Conservation (phyloP, 2,113 vertebrate species). For the Oophaga pumilio region DNA sequence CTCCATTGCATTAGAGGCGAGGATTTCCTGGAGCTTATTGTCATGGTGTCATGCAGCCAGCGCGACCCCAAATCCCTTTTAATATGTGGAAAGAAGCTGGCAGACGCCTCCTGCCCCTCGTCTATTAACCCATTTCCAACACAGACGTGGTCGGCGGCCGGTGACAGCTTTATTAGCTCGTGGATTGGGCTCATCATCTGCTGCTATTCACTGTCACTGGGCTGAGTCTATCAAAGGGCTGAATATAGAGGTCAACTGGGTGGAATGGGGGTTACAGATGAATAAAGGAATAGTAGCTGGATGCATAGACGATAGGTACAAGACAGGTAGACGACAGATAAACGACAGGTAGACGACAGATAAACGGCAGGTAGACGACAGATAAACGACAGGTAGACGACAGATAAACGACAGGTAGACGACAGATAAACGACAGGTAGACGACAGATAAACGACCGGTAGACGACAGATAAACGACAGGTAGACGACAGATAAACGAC, state of each 20-base stretch:
- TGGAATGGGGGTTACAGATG: neutral
- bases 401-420: no score
- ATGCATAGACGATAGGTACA: neutral
- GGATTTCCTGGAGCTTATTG: slow-evolving; percentile 49
- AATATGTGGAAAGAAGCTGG: slow-evolving; percentile 44
- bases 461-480: no score
- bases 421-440: no score
- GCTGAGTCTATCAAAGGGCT: neutral
- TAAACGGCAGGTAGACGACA: no score
- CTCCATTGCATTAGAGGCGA: slow-evolving; percentile 46
- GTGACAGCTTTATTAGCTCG: neutral
- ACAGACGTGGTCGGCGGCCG: neutral
- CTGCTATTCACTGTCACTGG: neutral
- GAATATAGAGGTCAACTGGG: neutral
- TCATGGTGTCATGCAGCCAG: slow-evolving; percentile 46
- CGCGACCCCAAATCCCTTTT: slow-evolving; percentile 42
- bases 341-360: neutral
- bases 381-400: no score
- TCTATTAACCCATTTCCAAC: slow-evolving; percentile 35
- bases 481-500: no score
- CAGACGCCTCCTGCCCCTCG: slow-evolving; percentile 40
- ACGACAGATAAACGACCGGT: no score
- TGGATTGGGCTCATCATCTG: neutral
- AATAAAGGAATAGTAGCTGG: neutral
- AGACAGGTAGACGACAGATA: neutral